phyloP scores from a whole-genome alignment of 2,113 vertebrate genomes.

The Cheilinus undulatus region DNA sequence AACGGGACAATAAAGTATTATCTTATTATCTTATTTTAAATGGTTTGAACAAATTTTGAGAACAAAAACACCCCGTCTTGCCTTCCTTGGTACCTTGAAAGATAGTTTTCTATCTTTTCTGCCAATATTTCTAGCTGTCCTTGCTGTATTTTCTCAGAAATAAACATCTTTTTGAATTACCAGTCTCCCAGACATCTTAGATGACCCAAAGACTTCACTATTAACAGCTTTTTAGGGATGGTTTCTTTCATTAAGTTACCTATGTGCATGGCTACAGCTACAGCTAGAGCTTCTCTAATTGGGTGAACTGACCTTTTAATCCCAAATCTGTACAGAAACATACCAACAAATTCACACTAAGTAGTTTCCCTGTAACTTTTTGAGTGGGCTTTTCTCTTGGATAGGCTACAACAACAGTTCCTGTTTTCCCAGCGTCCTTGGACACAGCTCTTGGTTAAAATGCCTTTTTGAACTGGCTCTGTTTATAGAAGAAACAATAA shows the following conservation, averaged over 20 bases:
- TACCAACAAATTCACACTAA: neutral
- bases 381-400: constrained; percentile 4
- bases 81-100: too few species aligned
- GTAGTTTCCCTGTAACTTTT: neutral
- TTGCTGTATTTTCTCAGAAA: neutral
- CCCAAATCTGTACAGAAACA: neutral
- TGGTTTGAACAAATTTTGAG: too few species aligned
- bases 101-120: neutral
- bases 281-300: neutral
- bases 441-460: constrained; percentile 20
- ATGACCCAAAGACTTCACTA: neutral
- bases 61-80: too few species aligned
- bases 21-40: too few species aligned
- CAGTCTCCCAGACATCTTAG: neutral
- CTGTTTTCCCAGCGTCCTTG: constrained; percentile 20
- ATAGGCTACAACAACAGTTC: constrained; percentile 8
- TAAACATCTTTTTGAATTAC: neutral
- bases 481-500: constrained; percentile 59
- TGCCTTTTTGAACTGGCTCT: constrained; percentile 25
- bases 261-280: neutral
- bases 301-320: neutral
- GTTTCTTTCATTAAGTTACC: neutral
- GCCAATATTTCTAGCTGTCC: too few species aligned
- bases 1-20: too few species aligned
- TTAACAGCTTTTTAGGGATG: neutral